Evolutionary conservation across 2,113 vertebrate genomes (phyloP).

Genomic region (Mustelus asterias): DNA sequence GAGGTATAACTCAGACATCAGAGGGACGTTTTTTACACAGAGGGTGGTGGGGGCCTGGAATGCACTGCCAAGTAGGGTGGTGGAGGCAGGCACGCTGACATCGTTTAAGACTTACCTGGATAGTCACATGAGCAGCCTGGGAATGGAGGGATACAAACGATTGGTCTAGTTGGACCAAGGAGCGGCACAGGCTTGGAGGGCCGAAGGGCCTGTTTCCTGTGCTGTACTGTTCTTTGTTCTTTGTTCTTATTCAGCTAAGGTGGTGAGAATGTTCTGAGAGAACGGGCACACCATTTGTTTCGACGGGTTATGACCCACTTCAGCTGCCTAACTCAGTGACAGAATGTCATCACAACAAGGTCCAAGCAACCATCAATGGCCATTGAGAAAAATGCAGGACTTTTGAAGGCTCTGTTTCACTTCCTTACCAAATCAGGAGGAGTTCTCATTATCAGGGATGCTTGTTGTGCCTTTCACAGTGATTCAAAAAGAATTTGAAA

Average conservation of each 20-base stretch:
- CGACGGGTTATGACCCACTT: not conserved
- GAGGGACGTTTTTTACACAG: too few species aligned
- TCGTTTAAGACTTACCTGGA: too few species aligned
- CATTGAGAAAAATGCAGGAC: not conserved
- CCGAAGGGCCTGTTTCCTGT: too few species aligned
- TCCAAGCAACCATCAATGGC: not conserved
- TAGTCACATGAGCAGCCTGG: too few species aligned
- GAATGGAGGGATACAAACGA: too few species aligned
- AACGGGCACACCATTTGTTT: not conserved
- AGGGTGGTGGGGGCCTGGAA: too few species aligned
- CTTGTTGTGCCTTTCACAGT: not conserved
- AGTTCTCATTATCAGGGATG: not conserved
- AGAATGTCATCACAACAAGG: not conserved
- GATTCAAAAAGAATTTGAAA: not conserved
- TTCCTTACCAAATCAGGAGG: not conserved
- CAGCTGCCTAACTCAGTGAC: not conserved
- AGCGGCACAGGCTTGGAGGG: too few species aligned
- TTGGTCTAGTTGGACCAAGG: too few species aligned
- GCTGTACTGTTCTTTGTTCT: too few species aligned
- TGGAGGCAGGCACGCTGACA: too few species aligned
- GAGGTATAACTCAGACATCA: too few species aligned
- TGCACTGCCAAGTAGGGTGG: too few species aligned
- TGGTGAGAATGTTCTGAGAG: not conserved
- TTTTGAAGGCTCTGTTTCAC: not conserved
- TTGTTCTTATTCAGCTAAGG: not conserved